Evolutionary conservation across 2,888 invertebrate genomes (phyloP), one percentile per base, ranked within the genome.

Genomic region (Trachelus stipa): DNA sequence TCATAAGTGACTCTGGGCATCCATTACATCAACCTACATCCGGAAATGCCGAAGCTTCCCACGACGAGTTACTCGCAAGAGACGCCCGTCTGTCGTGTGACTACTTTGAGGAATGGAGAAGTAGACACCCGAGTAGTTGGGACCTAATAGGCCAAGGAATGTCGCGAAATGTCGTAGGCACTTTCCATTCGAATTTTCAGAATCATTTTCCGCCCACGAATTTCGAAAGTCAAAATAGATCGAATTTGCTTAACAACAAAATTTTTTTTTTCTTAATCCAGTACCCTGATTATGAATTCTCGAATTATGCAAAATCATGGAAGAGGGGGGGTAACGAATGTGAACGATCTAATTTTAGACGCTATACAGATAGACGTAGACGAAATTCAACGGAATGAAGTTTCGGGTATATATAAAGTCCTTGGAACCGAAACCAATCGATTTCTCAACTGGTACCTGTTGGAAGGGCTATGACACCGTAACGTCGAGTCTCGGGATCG

Each of bases 1-100:
- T 83, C 81, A 80, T 85, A 87, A 87, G 85, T 86, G 85, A 81
- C 83, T 81, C 81, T 80, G 80, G 83, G 78, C 83, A 82, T 79
- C 84, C 79, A 87, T 87, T 86, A 85, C 84, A 84, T 85, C 84
- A 85, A 81, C 85, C 84, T 82, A 87, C 85, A 87, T 86, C 84
- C 86, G 87, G 86, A 87, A 87, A 86, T 86, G 82, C 82, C 85
- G 77, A 83, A 82, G 84, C 84, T 86, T 86, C 85, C 83, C 85
- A 85, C 87, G 83, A 81, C 78, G 75, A 76, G 73, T 73, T 75
- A 34, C 71, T 71, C 71, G 15, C 71, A 31, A 31, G 33, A 12
- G 34, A 71, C 71, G 71, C 12, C 35, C 71, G 31, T 23, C 12
- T 23, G 76, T 74, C 77, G 77, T 73, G 73, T 37, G 75, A 73